Conservation (phyloP, 1,140 invertebrate genomes). For the Camponotus vicinus region DNA sequence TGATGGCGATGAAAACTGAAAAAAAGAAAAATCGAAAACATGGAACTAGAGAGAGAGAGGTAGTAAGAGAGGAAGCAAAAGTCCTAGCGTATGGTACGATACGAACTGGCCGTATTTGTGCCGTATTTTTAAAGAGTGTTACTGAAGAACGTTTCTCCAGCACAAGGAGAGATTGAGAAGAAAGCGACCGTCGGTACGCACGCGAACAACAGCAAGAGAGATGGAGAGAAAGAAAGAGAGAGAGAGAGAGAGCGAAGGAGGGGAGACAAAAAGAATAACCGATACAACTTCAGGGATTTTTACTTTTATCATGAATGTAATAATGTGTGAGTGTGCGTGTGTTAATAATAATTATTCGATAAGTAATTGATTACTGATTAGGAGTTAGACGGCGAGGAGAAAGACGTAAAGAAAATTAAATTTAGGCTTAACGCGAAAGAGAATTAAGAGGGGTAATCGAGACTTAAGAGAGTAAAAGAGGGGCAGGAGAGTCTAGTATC, state of each 20-base stretch:
- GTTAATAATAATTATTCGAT: conserved; percentile 84
- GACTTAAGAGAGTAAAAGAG: neutral
- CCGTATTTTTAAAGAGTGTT: conserved; percentile 40
- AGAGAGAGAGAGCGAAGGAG: conserved; percentile 41
- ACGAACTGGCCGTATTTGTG: conserved; percentile 54
- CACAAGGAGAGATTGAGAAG: conserved; percentile 53
- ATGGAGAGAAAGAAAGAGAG: conserved; percentile 7
- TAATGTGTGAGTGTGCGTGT: conserved; percentile 84
- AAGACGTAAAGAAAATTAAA: conserved; percentile 52
- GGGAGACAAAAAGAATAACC: conserved; percentile 55
- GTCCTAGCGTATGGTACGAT: conserved; percentile 19
- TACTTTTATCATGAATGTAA: conserved; percentile 84
- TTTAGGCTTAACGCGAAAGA: conserved; percentile 65
- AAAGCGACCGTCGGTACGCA: conserved; percentile 65
- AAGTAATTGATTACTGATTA: conserved; percentile 82
- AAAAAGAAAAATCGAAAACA: too few species aligned
- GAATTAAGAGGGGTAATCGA: conserved; percentile 20
- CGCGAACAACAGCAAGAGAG: conserved; percentile 21
- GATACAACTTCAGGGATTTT: conserved; percentile 83
- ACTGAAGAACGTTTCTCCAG: conserved; percentile 49
- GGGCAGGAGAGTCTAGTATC: neutral
- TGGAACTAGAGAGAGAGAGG: neutral
- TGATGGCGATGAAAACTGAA: neutral
- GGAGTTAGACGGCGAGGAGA: conserved; percentile 65
- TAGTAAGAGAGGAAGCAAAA: neutral